Conservation (phyloP, 53 echinoderm and acorn worm genomes). For the Luidia sarsii region DNA sequence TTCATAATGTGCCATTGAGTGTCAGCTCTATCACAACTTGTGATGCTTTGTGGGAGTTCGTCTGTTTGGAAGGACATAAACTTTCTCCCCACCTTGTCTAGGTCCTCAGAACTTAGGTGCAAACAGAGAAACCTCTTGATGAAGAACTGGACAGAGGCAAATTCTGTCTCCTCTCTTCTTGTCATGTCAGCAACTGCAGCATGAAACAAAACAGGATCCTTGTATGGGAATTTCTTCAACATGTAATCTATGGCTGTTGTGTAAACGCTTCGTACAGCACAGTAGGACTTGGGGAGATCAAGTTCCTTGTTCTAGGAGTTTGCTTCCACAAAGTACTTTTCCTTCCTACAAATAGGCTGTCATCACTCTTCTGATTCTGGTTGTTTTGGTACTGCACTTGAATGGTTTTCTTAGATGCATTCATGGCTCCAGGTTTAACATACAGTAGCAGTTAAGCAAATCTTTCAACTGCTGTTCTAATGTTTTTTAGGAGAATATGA, state of each 20-base stretch:
- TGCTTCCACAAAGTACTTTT: conserved; percentile 2
- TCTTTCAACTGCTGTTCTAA: conserved; percentile 3
- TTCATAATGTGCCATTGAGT: conserved; percentile 17
- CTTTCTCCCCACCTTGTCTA: conserved; percentile 2
- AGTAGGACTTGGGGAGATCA: not conserved
- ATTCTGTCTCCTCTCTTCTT: not conserved
- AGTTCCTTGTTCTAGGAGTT: conserved; percentile 8
- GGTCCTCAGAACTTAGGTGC: not conserved
- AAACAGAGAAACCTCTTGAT: not conserved
- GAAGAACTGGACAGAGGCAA: conserved; percentile 13
- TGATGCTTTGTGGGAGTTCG: conserved; percentile 7
- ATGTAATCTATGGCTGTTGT: conserved; percentile 2
- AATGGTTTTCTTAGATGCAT: conserved; percentile 10
- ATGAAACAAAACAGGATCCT: conserved; percentile 39
- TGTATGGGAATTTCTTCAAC: conserved; percentile 50
- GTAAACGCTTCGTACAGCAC: conserved; percentile 7
- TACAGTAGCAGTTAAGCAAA: conserved; percentile 10
- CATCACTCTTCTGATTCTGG: conserved; percentile 18
- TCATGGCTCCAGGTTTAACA: conserved; percentile 1
- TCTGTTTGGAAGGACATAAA: not conserved
- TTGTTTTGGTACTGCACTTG: conserved; percentile 16
- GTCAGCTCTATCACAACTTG: conserved; percentile 8
- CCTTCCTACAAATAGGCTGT: conserved; percentile 17
- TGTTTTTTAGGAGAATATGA: conserved; percentile 2
- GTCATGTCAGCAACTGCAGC: conserved; percentile 11